A percentile compares a stretch with the other conserved stretches of the same genome.
phyloP scores from a whole-genome alignment of 2,113 vertebrate species.

The Lonchura striata region DNA sequence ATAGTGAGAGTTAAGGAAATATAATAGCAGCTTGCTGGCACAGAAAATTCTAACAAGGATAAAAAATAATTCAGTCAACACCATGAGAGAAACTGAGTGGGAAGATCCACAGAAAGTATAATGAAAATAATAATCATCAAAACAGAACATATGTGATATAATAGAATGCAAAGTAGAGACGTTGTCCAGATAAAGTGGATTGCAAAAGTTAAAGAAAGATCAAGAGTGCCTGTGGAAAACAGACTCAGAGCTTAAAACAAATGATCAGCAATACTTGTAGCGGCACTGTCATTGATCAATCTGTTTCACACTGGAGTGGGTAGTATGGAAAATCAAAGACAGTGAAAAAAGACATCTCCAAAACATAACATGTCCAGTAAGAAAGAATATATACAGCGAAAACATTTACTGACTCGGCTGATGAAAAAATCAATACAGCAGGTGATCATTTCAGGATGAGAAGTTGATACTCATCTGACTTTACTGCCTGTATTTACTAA shows the following conservation, averaged over 20 bases:
- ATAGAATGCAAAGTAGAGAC: not conserved
- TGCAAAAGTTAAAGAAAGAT: not conserved
- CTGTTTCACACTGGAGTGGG: not conserved
- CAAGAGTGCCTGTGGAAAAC: not conserved
- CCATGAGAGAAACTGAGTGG: not conserved
- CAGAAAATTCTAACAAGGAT: not conserved
- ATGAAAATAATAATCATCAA: not conserved
- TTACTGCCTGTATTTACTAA: not conserved
- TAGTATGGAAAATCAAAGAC: slow-evolving; percentile 7
- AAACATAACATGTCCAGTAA: not conserved
- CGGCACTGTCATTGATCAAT: not conserved
- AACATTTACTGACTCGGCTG: not conserved
- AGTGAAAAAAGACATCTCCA: not conserved
- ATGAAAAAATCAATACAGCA: not conserved
- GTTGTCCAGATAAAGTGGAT: not conserved
- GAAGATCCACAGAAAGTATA: not conserved
- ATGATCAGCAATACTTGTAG: not conserved
- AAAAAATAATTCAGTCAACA: not conserved
- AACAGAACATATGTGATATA: not conserved
- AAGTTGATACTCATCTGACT: not conserved
- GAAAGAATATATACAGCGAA: not conserved
- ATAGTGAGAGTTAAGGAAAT: not conserved
- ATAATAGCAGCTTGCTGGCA: not conserved
- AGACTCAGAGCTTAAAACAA: not conserved
- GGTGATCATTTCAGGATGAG: not conserved